Conservation (phyloP, 2,888 invertebrate genomes). For the Elgonia sp. region DNA sequence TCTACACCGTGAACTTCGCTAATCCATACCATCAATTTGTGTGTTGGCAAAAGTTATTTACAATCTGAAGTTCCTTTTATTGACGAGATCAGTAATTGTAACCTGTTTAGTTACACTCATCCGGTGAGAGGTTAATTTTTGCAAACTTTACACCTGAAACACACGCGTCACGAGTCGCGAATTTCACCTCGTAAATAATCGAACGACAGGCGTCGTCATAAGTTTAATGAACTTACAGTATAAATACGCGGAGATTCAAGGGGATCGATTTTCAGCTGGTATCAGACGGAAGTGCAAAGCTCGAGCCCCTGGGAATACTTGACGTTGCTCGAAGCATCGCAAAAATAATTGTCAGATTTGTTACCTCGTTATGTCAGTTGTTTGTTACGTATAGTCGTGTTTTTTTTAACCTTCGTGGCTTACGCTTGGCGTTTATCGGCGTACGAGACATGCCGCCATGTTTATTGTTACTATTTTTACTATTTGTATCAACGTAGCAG, state of each 20-base stretch:
- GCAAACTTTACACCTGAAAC: constrained; percentile 21
- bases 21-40: constrained; percentile 46
- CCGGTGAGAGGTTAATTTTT: neutral
- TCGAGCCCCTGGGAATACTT: constrained; percentile 77
- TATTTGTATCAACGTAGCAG: too few species aligned
- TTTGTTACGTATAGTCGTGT: constrained; percentile 69
- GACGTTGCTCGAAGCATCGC: constrained; percentile 79
- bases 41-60: constrained; percentile 47
- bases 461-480: too few species aligned
- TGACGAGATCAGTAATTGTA: constrained; percentile 30
- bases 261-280: constrained; percentile 63
- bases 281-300: constrained; percentile 77
- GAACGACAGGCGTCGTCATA: constrained; percentile 8
- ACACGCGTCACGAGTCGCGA: neutral
- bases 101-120: constrained; percentile 25
- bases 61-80: constrained; percentile 35
- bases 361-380: constrained; percentile 69
- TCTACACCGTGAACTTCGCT: constrained; percentile 37
- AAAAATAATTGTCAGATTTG: constrained; percentile 82
- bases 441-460: constrained; percentile 77
- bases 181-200: constrained; percentile 17
- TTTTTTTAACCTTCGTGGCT: constrained; percentile 68
- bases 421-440: constrained; percentile 71
- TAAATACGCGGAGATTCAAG: constrained; percentile 8
- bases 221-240: constrained; percentile 31